Evolutionary conservation across 2,113 vertebrate genomes (phyloP).

Genomic region (Microtus pennsylvanicus): DNA sequence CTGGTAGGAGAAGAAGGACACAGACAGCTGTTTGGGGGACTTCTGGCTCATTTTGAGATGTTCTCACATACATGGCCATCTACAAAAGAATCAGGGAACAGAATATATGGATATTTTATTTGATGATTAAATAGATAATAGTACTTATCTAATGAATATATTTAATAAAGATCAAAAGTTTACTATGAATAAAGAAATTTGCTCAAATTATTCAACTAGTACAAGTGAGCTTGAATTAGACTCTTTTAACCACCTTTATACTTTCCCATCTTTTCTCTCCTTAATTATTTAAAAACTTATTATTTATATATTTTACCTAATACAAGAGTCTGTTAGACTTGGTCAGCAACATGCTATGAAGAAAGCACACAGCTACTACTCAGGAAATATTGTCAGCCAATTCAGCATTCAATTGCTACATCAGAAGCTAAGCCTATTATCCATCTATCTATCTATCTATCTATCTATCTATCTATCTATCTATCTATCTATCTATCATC

Average conservation of each 20-base stretch:
- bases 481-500: neutral
- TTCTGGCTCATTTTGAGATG: conserved; percentile 60
- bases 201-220: neutral
- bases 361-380: neutral
- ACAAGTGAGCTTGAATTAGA: neutral
- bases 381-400: neutral
- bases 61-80: neutral
- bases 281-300: neutral
- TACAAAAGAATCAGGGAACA: neutral
- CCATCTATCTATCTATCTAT: neutral
- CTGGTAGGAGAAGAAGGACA: conserved; percentile 69
- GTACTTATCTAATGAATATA: neutral
- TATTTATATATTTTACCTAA: neutral
- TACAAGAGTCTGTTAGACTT: neutral
- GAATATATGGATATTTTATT: neutral
- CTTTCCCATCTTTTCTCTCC: neutral
- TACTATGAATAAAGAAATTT: neutral
- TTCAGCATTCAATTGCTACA: neutral
- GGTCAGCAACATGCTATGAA: neutral
- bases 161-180: neutral
- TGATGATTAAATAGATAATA: neutral
- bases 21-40: conserved; percentile 59
- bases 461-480: neutral
- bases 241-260: neutral
- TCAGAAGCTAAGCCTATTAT: neutral